Base-by-base conservation (phyloP, 2,888 invertebrate genomes). In the Spilosoma lubricipeda region DNA sequence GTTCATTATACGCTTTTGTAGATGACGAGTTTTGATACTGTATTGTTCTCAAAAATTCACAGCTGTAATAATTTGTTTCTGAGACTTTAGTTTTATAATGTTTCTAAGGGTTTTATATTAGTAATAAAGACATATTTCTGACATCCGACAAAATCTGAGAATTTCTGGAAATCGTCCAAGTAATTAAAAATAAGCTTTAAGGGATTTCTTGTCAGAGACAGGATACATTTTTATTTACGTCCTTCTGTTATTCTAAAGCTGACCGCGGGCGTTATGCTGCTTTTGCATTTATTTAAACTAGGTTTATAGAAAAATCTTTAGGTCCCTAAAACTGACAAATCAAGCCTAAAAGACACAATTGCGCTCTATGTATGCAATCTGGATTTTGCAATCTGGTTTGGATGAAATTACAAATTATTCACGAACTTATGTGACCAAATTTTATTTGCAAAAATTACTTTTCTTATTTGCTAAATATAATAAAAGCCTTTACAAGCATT, bases 1-100 rank as follows among this genome's bases (percentile, higher is more conserved):
- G 79, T 85, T 82, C 85, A 85, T 88, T 89, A 87, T 86, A 88
- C 87, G 88, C 87, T 81, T 86, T 86, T 85, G 80, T 83, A 75
- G 45, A 36, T 72, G 18, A 63, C 8, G 30, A 18, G 63, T 30
- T 30, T 63, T 63, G 63, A 63, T 63, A 63, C 18, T 63, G 27
- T 30, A 7, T 30, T 63, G 15, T 63, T 63, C 63, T 63, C 27
- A 3, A 63, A 2, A 27, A 27, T 30, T 59, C n/a, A 27, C 13
- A 27, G 11, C 3, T 27, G 27, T 27, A 27, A 13, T 59, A 3
- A n/a, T 56, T 45, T 15, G 15, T 45, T 45, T 45, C 15, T 15
- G 15, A 45, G 9, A 11, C 8, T 8, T 2, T n/a, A 1, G 8
- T 11, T 56, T 56, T 56, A 23, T n/a, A 56, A n/a, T 23, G 1